Evolutionary conservation across 2,113 vertebrate genomes (phyloP).

Genomic region (Psephotus haematonotus): DNA sequence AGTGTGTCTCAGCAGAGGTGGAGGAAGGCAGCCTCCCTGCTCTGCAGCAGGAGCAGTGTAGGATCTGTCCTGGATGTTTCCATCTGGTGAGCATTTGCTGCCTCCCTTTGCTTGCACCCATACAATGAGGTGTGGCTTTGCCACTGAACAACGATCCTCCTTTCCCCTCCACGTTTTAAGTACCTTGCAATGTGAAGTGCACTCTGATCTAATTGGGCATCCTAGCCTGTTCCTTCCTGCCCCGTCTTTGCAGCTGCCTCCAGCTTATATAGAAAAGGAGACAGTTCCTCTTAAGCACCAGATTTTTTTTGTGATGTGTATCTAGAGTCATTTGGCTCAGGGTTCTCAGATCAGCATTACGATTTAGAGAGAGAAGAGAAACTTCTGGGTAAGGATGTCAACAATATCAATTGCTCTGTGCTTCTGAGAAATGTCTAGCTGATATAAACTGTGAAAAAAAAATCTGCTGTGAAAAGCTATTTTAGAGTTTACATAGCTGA

Average conservation of each 20-base stretch:
- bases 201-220: background rate
- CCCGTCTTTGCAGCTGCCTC: background rate
- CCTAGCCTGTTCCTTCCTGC: background rate
- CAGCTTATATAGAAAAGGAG: background rate
- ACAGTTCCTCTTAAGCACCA: background rate
- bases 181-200: background rate
- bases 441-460: background rate
- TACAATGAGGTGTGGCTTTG: background rate
- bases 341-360: background rate
- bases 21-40: background rate
- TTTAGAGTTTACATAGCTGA: background rate
- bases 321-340: background rate
- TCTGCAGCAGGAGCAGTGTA: fast-evolving
- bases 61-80: background rate
- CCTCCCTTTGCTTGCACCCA: background rate
- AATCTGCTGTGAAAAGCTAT: background rate
- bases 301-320: background rate
- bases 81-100: background rate
- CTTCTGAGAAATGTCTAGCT: background rate
- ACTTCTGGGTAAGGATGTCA: background rate
- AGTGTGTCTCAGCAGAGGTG: background rate
- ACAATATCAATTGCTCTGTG: background rate
- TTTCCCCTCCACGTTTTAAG: background rate
- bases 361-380: background rate
- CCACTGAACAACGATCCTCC: background rate